These are phyloP conservation scores for Phalacrocorax aristotelis DNA, from an alignment of 2,113 vertebrate genomes.

Conservation along the genomic window DNA sequence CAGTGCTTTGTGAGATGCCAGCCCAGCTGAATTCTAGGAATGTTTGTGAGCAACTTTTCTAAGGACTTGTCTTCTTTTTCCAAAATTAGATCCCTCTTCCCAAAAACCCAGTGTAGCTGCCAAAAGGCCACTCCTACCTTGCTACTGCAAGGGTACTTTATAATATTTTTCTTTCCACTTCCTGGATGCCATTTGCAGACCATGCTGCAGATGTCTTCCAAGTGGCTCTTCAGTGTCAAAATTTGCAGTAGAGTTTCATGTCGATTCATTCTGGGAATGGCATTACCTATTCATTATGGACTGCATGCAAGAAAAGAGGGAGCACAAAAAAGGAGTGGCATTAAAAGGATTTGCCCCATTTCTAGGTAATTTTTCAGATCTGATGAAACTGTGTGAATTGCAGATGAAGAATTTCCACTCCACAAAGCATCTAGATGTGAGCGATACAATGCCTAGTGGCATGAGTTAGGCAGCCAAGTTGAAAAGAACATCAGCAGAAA, in stretches of 20 bases:
- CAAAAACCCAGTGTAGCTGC: neutral
- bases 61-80: neutral
- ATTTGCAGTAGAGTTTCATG: neutral
- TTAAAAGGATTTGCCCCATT: neutral
- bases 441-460: neutral
- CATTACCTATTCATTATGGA: neutral
- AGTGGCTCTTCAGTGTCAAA: neutral
- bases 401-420: neutral
- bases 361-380: neutral
- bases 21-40: conserved; percentile 6
- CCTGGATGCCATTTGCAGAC: neutral
- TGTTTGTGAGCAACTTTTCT: neutral
- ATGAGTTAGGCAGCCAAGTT: neutral
- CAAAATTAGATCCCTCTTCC: neutral
- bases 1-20: neutral
- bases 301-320: neutral
- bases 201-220: neutral
- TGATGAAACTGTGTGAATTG: neutral
- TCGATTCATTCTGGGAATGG: neutral
- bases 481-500: neutral
- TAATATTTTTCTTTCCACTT: neutral
- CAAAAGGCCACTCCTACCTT: neutral
- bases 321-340: neutral
- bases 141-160: neutral
- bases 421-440: neutral